Evolutionary conservation across 2,888 invertebrate genomes (phyloP).

Genomic region (Cephus rjabovi): DNA sequence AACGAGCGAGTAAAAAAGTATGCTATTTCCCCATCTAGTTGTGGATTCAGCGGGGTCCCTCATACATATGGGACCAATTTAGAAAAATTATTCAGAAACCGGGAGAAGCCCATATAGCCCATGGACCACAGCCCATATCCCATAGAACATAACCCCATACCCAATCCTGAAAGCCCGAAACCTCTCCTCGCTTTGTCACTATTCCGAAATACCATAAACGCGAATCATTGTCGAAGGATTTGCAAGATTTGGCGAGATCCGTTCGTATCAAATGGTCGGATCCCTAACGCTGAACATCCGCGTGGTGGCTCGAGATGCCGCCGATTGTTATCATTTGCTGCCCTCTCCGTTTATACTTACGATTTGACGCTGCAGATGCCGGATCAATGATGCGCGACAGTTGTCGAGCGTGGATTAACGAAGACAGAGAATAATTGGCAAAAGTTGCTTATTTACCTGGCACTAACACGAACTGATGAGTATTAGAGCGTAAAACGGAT

Average conservation of each 20-base stretch:
- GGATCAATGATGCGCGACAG: neutral
- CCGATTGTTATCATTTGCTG: neutral
- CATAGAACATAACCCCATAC: neutral
- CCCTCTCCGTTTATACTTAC: neutral
- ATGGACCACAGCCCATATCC: neutral
- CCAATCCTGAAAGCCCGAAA: neutral
- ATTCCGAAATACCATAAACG: slow-evolving; percentile 36
- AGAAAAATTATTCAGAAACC: slow-evolving; percentile 57
- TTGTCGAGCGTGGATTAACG: neutral
- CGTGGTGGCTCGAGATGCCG: neutral
- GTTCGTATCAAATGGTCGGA: neutral
- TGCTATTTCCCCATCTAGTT: slow-evolving; percentile 41
- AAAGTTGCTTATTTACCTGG: neutral
- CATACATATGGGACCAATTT: slow-evolving; percentile 60
- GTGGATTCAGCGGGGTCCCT: slow-evolving; percentile 48
- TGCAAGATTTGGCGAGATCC: slow-evolving; percentile 38
- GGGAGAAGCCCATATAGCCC: slow-evolving; percentile 23
- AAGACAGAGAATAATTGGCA: neutral
- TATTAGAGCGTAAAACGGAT: neutral
- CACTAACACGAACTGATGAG: neutral
- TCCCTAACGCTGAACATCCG: neutral
- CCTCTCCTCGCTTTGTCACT: slow-evolving; percentile 7
- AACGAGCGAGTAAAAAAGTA: slow-evolving; percentile 28
- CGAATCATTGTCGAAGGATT: slow-evolving; percentile 53
- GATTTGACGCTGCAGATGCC: neutral